Base-by-base conservation (phyloP, 2,888 invertebrate genomes). In the Catocala nupta region DNA sequence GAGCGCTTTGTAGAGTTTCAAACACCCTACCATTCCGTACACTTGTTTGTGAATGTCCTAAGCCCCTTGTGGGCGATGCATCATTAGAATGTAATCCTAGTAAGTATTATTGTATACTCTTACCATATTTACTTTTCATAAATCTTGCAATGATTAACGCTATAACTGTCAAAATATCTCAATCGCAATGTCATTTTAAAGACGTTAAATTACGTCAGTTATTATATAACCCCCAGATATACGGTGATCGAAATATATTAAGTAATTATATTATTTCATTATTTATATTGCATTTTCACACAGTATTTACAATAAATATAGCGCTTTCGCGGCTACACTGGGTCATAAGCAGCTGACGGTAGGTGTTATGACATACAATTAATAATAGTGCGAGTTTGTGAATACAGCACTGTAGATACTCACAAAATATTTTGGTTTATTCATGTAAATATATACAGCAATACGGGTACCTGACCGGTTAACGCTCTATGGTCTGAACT, bases 21-120 rank as follows among this genome's bases (percentile, higher is more conserved):
- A 97, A 98, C 82, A 97, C 98, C 0, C 90, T 98, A 70, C 98
- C 98, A 6, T 95, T 98, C 90, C 95, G 98, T 75, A 98, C 98
- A 7, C 97, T 98, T 96, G 96, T 97, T 64, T 98, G 98, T 86
- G 96, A 97, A 82, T 98, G 98, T 84, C 95, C 97, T 68, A 96
- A 96, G 65, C 98, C 98, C 68, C 97, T 96, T 79, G 95, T 96
- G 75, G 98, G 98, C 73, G 98, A 98, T 88, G 98, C 98, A 9
- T 97, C 98, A 76, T 95, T 96, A 69, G 96, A 97, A 88, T 98
- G 98, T 87, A 95, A 95, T 83, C 95, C 95, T 93, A 97, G 98
- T 98, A 95, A 94, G 94, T 58, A 50, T 33, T 11, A 25, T 25
- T 25, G 25, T 25, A 25, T 25, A 25, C 4, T 25, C 25, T 25